These are phyloP conservation scores for Andrena hattorfiana DNA, from an alignment of 2,888 invertebrate species.

Conservation along the genomic window DNA sequence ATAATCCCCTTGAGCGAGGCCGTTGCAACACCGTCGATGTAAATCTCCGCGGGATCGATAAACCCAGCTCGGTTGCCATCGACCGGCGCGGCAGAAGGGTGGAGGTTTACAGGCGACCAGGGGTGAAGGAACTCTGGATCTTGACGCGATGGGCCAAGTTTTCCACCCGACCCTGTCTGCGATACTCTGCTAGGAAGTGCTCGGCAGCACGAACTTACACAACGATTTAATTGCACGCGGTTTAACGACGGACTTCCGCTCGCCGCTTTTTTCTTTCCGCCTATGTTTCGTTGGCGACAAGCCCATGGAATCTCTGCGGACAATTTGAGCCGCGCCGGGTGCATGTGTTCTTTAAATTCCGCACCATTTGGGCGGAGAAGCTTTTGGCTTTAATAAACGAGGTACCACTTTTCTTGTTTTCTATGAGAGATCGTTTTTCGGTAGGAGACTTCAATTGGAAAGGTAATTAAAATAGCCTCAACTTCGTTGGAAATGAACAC, in stretches of 20 bases:
- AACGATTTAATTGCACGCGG: conserved; percentile 33
- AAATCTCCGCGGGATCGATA: conserved; percentile 83
- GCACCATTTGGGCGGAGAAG: too few species aligned
- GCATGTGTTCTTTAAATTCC: neutral
- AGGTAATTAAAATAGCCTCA: too few species aligned
- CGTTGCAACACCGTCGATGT: conserved; percentile 75
- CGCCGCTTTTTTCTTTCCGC: neutral
- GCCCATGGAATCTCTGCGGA: neutral
- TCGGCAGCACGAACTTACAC: conserved; percentile 16
- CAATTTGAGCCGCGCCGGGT: neutral
- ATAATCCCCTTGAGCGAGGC: conserved; percentile 74
- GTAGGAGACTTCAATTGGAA: too few species aligned
- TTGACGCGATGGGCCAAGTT: conserved; percentile 65
- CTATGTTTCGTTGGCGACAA: neutral
- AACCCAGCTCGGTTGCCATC: conserved; percentile 68
- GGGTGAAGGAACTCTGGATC: conserved; percentile 81
- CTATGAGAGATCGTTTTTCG: too few species aligned
- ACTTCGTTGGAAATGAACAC: too few species aligned
- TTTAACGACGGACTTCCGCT: conserved; percentile 13
- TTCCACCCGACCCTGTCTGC: conserved; percentile 43
- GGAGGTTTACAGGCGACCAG: conserved; percentile 75
- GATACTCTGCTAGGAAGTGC: conserved; percentile 15
- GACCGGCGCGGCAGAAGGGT: conserved; percentile 71
- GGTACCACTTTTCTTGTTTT: too few species aligned
- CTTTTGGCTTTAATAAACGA: too few species aligned